A percentile compares a stretch with the other conserved stretches of the same genome.
Conservation (phyloP, 2,113 vertebrate genomes). For the Porphyrio hochstetteri region DNA sequence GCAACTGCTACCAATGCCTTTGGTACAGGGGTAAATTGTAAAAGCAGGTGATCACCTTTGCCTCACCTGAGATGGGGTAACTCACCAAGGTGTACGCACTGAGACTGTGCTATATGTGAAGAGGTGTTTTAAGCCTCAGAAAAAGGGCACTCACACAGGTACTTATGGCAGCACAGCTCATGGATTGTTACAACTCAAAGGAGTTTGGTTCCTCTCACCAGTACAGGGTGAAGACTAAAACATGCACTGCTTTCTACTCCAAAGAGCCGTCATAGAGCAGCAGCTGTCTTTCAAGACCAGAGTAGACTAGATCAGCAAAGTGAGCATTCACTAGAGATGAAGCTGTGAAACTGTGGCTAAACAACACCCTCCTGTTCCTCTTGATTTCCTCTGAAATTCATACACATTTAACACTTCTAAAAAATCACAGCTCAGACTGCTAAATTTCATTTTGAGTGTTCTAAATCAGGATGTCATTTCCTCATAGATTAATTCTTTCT, state of each 20-base stretch:
- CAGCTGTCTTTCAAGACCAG: conserved; percentile 30
- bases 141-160: accelerated
- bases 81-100: accelerated
- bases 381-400: conserved; percentile 46
- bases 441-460: not conserved
- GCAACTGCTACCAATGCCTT: not conserved
- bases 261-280: not conserved
- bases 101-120: not conserved
- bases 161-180: not conserved
- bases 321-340: conserved; percentile 36
- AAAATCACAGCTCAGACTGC: conserved; percentile 52
- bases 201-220: not conserved
- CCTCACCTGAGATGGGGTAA: not conserved
- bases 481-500: not conserved
- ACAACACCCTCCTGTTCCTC: conserved; percentile 37
- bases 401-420: conserved; percentile 42
- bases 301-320: conserved; percentile 22
- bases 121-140: not conserved
- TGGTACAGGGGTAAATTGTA: accelerated
- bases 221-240: not conserved
- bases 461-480: conserved; percentile 19
- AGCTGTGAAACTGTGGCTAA: conserved; percentile 54
- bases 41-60: not conserved
- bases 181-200: not conserved
- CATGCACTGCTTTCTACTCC: not conserved